Conservation (phyloP, 1,140 invertebrate genomes). For the Drosophila tani region DNA sequence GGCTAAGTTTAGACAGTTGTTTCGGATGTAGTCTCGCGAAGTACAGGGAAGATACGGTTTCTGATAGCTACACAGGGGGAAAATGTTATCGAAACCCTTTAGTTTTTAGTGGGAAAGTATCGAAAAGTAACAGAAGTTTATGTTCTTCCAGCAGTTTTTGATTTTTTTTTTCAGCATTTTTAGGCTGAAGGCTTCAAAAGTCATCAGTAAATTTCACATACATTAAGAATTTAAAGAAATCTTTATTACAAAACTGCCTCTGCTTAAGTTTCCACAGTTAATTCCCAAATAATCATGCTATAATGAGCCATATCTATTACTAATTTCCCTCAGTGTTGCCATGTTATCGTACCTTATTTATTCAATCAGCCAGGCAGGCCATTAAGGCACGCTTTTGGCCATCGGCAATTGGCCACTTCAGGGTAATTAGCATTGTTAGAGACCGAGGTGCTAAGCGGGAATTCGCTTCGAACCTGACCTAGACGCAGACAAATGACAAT, state of each 20-base stretch:
- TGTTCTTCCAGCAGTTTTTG: neutral
- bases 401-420: slow-evolving; percentile 55
- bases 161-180: no score
- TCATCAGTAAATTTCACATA: no score
- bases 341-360: neutral
- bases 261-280: neutral
- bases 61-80: slow-evolving; percentile 2
- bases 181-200: neutral
- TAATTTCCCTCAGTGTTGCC: slow-evolving; percentile 5
- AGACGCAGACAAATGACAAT: slow-evolving; percentile 56
- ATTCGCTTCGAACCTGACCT: slow-evolving; percentile 59
- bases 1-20: slow-evolving; percentile 65
- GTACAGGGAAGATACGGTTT: neutral
- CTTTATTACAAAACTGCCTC: neutral
- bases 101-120: neutral
- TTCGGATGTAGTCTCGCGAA: slow-evolving; percentile 9
- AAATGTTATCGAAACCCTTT: neutral
- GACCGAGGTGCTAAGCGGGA: slow-evolving; percentile 42
- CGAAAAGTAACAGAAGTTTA: neutral
- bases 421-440: slow-evolving; percentile 55
- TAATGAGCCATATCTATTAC: no score
- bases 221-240: no score
- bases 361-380: slow-evolving; percentile 18
- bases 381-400: slow-evolving; percentile 58
- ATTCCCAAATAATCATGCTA: neutral